Evolutionary conservation across 2,888 invertebrate species (phyloP).

Genomic region (Drosophila mulleri): DNA sequence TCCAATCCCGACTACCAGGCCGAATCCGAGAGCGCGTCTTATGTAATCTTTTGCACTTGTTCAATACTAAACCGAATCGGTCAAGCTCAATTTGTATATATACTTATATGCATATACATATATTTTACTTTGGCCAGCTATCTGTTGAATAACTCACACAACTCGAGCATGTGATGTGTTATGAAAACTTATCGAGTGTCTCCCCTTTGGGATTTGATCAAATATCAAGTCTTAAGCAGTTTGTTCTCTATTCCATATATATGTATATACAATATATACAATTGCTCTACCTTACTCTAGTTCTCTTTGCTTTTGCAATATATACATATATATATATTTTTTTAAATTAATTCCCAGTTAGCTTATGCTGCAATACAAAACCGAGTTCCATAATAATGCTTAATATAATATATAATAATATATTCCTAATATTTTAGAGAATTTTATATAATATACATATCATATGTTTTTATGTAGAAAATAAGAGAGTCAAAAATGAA

Average conservation of each 20-base stretch:
- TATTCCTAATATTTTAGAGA: too few species aligned
- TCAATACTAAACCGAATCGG: slow-evolving; percentile 13
- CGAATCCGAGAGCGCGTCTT: slow-evolving; percentile 12
- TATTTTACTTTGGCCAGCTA: background rate
- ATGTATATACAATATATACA: background rate
- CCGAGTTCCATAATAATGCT: too few species aligned
- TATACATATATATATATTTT: too few species aligned
- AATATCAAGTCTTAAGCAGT: background rate
- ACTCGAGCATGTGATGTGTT: slow-evolving; percentile 4
- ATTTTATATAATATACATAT: too few species aligned
- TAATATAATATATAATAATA: too few species aligned
- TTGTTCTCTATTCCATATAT: background rate
- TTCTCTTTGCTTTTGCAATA: too few species aligned
- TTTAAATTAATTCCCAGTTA: too few species aligned
- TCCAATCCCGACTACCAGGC: background rate
- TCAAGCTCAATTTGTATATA: slow-evolving; percentile 2
- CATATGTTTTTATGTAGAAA: too few species aligned
- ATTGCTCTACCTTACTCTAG: background rate
- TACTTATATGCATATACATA: background rate
- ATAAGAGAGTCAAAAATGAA: too few species aligned
- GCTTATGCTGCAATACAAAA: too few species aligned
- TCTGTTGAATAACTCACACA: slow-evolving; percentile 16
- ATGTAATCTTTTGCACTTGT: slow-evolving; percentile 28
- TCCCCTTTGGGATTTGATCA: background rate
- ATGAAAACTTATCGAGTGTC: background rate